Conservation (phyloP, 2,797 vertebrate species). For the Aselliscus stoliczkanus region DNA sequence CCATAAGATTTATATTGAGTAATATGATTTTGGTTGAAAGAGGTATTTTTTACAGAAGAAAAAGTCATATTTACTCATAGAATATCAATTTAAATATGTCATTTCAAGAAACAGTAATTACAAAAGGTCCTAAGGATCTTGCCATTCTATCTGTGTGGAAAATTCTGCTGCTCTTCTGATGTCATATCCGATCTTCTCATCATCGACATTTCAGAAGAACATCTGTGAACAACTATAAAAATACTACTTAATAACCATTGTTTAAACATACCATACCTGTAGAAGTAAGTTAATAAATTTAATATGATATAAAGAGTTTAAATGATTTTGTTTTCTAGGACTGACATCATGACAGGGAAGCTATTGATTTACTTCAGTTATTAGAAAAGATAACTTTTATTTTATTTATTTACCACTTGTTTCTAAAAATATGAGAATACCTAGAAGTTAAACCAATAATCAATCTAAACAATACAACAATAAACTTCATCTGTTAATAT, state of each 20-base stretch:
- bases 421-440: background rate
- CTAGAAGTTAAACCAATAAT: background rate
- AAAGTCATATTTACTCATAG: background rate
- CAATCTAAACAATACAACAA: background rate
- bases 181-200: background rate
- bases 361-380: background rate
- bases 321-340: background rate
- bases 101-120: background rate
- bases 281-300: background rate
- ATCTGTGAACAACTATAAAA: background rate
- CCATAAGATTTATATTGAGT: background rate
- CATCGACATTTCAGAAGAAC: background rate
- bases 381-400: background rate
- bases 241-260: background rate
- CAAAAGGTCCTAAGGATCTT: background rate
- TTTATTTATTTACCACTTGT: background rate
- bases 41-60: background rate
- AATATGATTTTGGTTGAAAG: background rate
- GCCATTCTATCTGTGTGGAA: background rate
- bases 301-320: background rate
- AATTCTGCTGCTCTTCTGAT: background rate
- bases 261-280: background rate
- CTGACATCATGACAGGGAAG: background rate
- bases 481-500: background rate
- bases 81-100: background rate